Evolutionary conservation across 2,113 vertebrate species (phyloP).

Genomic region (Cebidichthys violaceus): DNA sequence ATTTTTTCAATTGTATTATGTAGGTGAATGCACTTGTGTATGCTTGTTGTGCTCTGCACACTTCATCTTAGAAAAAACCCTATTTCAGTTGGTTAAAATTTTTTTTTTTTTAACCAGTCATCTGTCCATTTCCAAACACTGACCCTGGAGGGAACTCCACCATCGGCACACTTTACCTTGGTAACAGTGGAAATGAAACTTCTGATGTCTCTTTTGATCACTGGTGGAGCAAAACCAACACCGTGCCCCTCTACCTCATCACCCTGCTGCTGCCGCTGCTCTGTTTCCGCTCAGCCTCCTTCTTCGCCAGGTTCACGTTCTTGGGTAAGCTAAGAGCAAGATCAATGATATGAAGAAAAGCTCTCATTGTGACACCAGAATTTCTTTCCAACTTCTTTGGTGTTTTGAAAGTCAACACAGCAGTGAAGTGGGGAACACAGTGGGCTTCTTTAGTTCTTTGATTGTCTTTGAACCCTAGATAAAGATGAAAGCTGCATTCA

Average conservation of each 20-base stretch:
- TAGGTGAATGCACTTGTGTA: no score
- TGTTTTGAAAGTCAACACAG: slow-evolving; percentile 2
- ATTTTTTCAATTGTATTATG: no score
- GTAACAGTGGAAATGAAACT: slow-evolving; percentile 64
- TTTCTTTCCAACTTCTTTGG: background rate
- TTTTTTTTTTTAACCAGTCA: slow-evolving; percentile 82
- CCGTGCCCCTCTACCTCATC: slow-evolving; percentile 93
- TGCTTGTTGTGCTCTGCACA: no score
- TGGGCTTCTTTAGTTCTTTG: background rate
- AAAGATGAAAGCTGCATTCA: background rate
- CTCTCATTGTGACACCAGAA: background rate
- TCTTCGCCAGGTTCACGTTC: slow-evolving; percentile 97
- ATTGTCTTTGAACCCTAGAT: background rate
- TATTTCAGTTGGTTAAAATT: background rate
- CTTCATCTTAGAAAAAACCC: background rate
- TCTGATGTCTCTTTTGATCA: slow-evolving; percentile 81
- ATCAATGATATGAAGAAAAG: background rate
- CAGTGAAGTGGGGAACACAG: background rate
- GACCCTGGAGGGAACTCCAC: slow-evolving; percentile 57
- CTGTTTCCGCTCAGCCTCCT: slow-evolving; percentile 96
- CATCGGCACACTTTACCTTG: background rate
- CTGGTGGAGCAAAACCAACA: slow-evolving; percentile 93
- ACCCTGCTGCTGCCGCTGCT: slow-evolving; percentile 91
- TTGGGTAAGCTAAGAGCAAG: slow-evolving; percentile 84
- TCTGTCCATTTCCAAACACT: slow-evolving; percentile 86